Base-by-base conservation (phyloP, 2,113 vertebrate species). In the Plectropomus leopardus region DNA sequence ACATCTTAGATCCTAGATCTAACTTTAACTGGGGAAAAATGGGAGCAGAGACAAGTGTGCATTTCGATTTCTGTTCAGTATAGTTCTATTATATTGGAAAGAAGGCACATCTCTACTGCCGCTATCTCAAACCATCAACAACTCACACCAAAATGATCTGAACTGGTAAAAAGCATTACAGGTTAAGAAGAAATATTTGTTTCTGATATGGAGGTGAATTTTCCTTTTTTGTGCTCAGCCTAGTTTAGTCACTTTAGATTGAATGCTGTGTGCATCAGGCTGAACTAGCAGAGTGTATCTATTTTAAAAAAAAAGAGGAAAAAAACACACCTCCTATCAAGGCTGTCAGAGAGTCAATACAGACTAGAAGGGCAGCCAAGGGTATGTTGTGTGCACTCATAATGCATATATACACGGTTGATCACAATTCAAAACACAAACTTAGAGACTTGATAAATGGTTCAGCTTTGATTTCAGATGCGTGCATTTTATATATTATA, bases 351-450 rank as follows among this genome's bases (percentile, higher is more conserved):
- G 50, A 72, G 45, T 78, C 47, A 32, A 45, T n/a, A 17, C 17
- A 32, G 44, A 51, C 34, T 5, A 21, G 34, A 51, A 40, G 61
- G 51, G 13, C 58, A 65, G 28, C 16, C 11, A 73, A 82, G 47
- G 64, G 54, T 79, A 66, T 36, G 61, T 19, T 48, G 40, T 26
- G 23, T 4, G 5, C 45, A 61, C 60, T 68, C 15, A n/a, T 66
- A 42, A 55, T 80, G 71, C 23, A 74, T 44, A 36, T 47, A 24
- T 67, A 9, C 9, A 16, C 47, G 17, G 16, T 14, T 72, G 32
- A 60, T 71, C 67, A 16, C n/a, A 26, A 72, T 59, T 77, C 74
- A 50, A 42, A 54, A 63, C 36, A 78, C 61, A 70, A 50, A 57
- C 16, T 51, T 36, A 23, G 32, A 16, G 26, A 58, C 30, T 34